Evolutionary conservation across 53 echinoderm and acorn worm species (phyloP).

Genomic region (Holothuria leucospilota): DNA sequence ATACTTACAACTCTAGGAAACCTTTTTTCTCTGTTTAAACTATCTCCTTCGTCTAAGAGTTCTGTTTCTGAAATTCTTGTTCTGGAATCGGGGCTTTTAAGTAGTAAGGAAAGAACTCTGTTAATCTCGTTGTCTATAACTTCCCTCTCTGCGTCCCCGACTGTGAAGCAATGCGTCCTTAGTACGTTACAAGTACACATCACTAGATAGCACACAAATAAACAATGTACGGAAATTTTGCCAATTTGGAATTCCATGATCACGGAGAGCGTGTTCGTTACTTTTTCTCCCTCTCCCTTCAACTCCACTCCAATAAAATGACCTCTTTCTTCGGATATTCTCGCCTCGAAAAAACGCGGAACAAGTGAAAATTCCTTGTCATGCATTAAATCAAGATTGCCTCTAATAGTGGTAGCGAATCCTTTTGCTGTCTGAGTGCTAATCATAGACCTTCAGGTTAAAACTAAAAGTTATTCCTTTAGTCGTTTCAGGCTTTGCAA

Average conservation of each 20-base stretch:
- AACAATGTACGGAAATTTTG: slow-evolving; percentile 33
- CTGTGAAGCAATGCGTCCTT: slow-evolving; percentile 34
- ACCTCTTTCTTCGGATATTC: no score
- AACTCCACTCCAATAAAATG: no score
- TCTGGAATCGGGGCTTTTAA: background rate
- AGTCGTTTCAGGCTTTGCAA: no score
- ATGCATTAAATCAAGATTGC: no score
- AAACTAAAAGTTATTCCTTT: no score
- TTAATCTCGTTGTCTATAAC: slow-evolving; percentile 11
- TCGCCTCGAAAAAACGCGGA: no score
- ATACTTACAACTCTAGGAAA: slow-evolving; percentile 48
- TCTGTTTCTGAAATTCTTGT: background rate
- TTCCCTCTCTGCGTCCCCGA: background rate
- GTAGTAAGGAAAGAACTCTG: slow-evolving; percentile 23
- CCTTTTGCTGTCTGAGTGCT: no score
- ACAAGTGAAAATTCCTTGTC: no score
- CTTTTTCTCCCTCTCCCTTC: no score
- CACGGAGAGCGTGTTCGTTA: background rate
- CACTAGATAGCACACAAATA: slow-evolving; percentile 32
- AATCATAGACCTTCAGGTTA: no score
- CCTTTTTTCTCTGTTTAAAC: slow-evolving; percentile 39
- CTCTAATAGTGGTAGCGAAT: no score
- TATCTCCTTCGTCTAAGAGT: slow-evolving; percentile 22
- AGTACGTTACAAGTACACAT: slow-evolving; percentile 35
- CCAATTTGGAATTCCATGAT: slow-evolving; percentile 40